Evolutionary conservation across 2,888 invertebrate species (phyloP).

Genomic region (Carabus problematicus): DNA sequence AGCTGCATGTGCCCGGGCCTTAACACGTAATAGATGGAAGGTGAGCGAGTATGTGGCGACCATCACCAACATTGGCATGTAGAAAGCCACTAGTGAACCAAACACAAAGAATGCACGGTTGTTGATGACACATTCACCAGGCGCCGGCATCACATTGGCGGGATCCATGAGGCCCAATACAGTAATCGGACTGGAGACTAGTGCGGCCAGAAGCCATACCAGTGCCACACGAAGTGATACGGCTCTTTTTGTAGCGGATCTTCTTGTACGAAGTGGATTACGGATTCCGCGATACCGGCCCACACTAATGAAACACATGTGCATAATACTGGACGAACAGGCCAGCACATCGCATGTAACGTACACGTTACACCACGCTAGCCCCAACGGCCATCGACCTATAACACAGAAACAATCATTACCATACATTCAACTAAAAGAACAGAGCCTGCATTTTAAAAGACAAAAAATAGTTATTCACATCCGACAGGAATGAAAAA

Average conservation of each 20-base stretch:
- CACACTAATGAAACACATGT: slow-evolving; percentile 92
- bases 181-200: slow-evolving; percentile 86
- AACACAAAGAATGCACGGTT: slow-evolving; percentile 87
- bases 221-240: slow-evolving; percentile 88
- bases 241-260: slow-evolving; percentile 82
- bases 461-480: no score
- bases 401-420: slow-evolving; percentile 51
- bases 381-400: slow-evolving; percentile 93
- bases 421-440: no score
- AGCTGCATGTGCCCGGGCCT: slow-evolving; percentile 39
- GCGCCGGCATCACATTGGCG: slow-evolving; percentile 81
- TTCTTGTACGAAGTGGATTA: slow-evolving; percentile 85
- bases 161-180: slow-evolving; percentile 80
- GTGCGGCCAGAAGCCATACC: slow-evolving; percentile 91
- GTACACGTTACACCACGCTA: slow-evolving; percentile 93
- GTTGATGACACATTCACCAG: slow-evolving; percentile 80
- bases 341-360: slow-evolving; percentile 96
- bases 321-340: slow-evolving; percentile 94
- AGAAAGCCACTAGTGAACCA: slow-evolving; percentile 92
- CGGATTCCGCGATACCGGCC: slow-evolving; percentile 89
- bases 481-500: no score
- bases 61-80: slow-evolving; percentile 96
- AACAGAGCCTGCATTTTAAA: no score
- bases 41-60: slow-evolving; percentile 90
- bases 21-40: slow-evolving; percentile 52